phyloP scores from a whole-genome alignment of 1,140 invertebrate genomes.

The Eupeodes corollae region DNA sequence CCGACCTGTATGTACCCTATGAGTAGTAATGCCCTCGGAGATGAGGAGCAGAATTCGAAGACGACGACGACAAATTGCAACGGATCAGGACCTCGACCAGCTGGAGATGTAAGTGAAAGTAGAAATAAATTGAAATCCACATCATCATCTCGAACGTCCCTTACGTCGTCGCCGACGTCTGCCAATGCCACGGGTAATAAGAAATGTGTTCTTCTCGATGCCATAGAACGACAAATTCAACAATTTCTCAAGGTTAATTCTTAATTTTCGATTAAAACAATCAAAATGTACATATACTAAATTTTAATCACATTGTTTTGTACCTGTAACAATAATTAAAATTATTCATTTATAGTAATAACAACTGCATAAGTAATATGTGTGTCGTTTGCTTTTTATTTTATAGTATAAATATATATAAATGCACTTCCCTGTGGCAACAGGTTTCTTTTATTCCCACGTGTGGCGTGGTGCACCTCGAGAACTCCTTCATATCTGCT shows the following conservation, averaged over 20 bases:
- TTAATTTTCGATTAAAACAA: neutral
- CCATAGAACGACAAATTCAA: conserved; percentile 18
- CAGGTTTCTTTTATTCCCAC: neutral
- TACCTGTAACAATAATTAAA: conserved; percentile 15
- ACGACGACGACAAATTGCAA: conserved; percentile 9
- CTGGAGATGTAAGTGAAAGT: neutral
- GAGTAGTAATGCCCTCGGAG: conserved; percentile 22
- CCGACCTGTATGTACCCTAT: conserved; percentile 34
- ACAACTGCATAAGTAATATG: conserved; percentile 8
- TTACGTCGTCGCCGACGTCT: neutral
- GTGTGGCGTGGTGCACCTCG: neutral
- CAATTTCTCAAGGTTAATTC: conserved; percentile 33
- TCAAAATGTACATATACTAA: conserved; percentile 9
- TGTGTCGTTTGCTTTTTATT: conserved; percentile 10
- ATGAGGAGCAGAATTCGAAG: neutral
- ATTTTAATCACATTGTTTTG: conserved; percentile 13
- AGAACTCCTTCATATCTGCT: neutral
- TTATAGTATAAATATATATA: neutral
- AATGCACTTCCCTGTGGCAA: neutral
- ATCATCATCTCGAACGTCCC: conserved; percentile 1
- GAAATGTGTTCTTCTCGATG: neutral
- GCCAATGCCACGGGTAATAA: neutral
- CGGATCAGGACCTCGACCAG: conserved; percentile 2
- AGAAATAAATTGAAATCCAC: neutral
- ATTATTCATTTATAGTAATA: conserved; percentile 10